Evolutionary conservation across 2,113 vertebrate genomes (phyloP).

Genomic region (Sitta europaea): DNA sequence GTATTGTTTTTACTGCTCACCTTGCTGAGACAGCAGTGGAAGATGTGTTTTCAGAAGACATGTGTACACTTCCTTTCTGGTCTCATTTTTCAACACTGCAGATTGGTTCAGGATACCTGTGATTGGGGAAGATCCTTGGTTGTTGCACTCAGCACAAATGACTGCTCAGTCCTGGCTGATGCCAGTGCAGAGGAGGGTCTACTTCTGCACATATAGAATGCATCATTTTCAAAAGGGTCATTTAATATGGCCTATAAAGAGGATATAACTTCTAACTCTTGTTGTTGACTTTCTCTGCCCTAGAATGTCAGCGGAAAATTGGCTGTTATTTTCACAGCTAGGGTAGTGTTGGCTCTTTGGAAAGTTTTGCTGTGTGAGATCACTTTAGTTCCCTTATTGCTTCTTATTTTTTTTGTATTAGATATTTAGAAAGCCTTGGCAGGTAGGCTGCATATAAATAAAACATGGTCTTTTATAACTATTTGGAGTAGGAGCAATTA

Average conservation of each 20-base stretch:
- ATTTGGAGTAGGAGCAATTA: neutral
- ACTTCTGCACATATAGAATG: neutral
- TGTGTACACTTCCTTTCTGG: neutral
- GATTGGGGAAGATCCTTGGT: neutral
- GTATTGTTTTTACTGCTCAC: neutral
- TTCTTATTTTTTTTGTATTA: neutral
- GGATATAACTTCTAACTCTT: neutral
- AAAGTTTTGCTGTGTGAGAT: neutral
- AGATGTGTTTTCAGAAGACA: neutral
- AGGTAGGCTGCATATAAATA: neutral
- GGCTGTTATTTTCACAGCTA: neutral
- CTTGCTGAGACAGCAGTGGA: neutral
- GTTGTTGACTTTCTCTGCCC: neutral
- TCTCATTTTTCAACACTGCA: neutral
- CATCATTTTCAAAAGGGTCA: neutral
- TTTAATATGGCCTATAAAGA: neutral
- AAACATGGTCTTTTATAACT: neutral
- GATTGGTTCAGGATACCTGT: neutral
- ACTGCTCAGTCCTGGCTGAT: neutral
- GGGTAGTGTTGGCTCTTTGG: neutral
- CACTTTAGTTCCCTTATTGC: neutral
- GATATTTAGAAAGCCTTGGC: neutral
- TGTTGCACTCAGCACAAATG: neutral
- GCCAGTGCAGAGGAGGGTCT: neutral
- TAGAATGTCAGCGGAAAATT: neutral